Percentiles rank a stretch among this genome's conserved stretches.
These are phyloP conservation scores for Corydoras maculifer DNA, from an alignment of 2,113 vertebrate genomes.

Conservation along the genomic window DNA sequence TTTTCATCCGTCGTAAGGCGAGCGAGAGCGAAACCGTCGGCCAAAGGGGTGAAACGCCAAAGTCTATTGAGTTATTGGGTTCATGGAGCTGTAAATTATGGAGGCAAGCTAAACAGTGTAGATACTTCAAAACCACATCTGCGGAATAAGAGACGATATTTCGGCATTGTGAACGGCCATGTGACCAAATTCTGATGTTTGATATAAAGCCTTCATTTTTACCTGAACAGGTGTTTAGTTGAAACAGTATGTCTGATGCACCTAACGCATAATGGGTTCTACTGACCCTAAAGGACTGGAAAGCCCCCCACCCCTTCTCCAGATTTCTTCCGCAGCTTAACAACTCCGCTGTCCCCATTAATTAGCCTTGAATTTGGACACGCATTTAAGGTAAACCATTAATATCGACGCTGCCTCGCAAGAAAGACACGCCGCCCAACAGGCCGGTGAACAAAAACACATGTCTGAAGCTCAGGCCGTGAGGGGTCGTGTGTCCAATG, in stretches of 20 bases:
- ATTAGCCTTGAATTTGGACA: conserved; percentile 67
- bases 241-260: conserved; percentile 10
- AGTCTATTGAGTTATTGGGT: conserved; percentile 8
- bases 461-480: conserved; percentile 73
- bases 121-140: conserved; percentile 12
- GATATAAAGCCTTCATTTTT: conserved; percentile 22
- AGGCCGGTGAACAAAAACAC: conserved; percentile 87
- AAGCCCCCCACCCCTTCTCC: conserved; percentile 31
- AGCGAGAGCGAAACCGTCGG: not conserved
- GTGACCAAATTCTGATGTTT: conserved; percentile 3
- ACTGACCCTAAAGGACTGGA: conserved; percentile 3
- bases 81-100: conserved; percentile 10
- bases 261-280: not conserved
- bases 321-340: conserved; percentile 53
- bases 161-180: not conserved
- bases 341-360: conserved; percentile 63
- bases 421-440: conserved; percentile 86
- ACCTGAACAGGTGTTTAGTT: conserved; percentile 22
- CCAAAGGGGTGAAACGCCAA: not conserved
- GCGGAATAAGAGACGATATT: conserved; percentile 2
- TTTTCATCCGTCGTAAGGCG: not conserved
- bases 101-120: conserved; percentile 4
- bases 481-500: conserved; percentile 81
- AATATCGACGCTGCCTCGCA: conserved; percentile 72
- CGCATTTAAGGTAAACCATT: conserved; percentile 73